phyloP scores from a whole-genome alignment of 2,797 vertebrate species.

The Rhyacichthys aspro region DNA sequence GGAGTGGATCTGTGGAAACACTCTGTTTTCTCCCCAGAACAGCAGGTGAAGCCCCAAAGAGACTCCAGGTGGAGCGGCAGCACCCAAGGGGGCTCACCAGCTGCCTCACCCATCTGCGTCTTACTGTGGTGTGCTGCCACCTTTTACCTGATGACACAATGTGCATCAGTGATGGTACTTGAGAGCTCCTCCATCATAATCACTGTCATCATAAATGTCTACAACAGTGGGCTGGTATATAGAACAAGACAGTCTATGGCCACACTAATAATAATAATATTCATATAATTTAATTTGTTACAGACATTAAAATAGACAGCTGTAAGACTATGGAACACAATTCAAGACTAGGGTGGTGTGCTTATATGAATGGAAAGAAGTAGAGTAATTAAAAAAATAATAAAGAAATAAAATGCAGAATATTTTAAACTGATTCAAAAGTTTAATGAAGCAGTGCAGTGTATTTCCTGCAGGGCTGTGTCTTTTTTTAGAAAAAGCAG shows the following conservation, averaged over 20 bases:
- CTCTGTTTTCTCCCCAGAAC: slow-evolving; percentile 31
- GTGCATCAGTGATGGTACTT: slow-evolving; percentile 11
- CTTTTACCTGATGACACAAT: slow-evolving; percentile 28
- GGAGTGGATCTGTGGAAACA: slow-evolving; percentile 23
- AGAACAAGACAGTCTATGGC: too few species aligned
- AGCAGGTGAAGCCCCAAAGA: slow-evolving; percentile 43
- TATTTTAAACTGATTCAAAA: slow-evolving; percentile 58
- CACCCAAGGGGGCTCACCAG: slow-evolving; percentile 39
- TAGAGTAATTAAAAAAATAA: too few species aligned
- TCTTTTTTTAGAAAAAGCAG: too few species aligned
- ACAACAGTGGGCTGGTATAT: slow-evolving; percentile 5
- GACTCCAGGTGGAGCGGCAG: slow-evolving; percentile 45
- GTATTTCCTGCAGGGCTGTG: slow-evolving; percentile 28
- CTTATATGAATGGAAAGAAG: too few species aligned
- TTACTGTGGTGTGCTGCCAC: slow-evolving; percentile 8
- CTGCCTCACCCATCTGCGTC: slow-evolving; percentile 44
- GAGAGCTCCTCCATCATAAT: slow-evolving; percentile 18
- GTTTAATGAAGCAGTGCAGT: slow-evolving; percentile 59
- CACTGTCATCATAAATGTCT: slow-evolving; percentile 23
- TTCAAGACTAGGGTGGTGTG: too few species aligned
- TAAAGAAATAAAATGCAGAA: slow-evolving; percentile 15
- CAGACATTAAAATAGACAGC: too few species aligned
- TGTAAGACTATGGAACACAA: too few species aligned
- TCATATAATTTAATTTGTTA: too few species aligned
- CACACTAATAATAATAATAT: too few species aligned